Evolutionary conservation across 2,113 vertebrate genomes (phyloP).

Genomic region (Centropus bengalensis): DNA sequence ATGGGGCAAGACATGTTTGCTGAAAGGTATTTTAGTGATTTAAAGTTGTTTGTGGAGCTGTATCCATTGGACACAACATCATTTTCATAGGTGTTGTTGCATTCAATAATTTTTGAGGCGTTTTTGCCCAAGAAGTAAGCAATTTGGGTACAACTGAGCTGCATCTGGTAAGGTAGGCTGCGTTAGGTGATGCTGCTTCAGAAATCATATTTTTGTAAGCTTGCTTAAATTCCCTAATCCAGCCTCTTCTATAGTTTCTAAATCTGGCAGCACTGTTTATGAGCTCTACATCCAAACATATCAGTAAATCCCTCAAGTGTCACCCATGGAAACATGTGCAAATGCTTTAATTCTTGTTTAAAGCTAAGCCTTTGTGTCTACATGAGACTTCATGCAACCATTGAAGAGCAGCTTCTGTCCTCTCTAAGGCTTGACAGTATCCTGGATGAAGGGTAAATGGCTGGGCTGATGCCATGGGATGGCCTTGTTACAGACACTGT

Average conservation of each 20-base stretch:
- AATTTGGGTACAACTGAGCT: not conserved
- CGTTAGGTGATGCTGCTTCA: not conserved
- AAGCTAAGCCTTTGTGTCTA: not conserved
- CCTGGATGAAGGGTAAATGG: not conserved
- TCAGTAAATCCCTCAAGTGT: not conserved
- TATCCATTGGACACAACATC: not conserved
- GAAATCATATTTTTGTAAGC: not conserved
- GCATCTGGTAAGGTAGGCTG: not conserved
- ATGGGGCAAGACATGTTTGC: not conserved
- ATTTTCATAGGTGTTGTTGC: not conserved
- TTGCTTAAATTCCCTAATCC: not conserved
- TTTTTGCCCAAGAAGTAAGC: not conserved
- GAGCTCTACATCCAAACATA: not conserved
- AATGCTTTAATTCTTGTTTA: not conserved
- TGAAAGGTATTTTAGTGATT: not conserved
- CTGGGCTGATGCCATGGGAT: not conserved
- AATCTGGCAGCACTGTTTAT: not conserved
- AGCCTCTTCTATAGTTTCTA: not conserved
- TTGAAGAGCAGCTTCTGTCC: not conserved
- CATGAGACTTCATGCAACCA: not conserved
- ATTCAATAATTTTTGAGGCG: not conserved
- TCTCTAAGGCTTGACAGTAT: not conserved
- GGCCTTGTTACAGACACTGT: not conserved
- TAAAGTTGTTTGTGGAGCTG: not conserved
- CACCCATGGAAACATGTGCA: not conserved